phyloP scores from a whole-genome alignment of 2,113 vertebrate genomes.

The Micronisus gabar region DNA sequence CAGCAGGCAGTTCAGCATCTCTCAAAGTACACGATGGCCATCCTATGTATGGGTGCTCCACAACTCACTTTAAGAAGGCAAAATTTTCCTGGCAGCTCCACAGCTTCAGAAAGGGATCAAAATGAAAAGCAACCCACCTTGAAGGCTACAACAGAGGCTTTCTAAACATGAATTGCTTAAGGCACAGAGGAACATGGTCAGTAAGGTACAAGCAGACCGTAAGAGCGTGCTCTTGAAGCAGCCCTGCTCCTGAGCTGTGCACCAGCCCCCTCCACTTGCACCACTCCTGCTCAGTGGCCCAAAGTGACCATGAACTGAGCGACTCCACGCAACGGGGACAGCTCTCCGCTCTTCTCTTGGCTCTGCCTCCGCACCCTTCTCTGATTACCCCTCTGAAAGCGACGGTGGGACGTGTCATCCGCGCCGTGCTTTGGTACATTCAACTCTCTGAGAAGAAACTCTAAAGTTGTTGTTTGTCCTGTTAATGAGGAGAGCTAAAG shows the following conservation, averaged over 20 bases:
- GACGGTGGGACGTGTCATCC: neutral
- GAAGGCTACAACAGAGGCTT: neutral
- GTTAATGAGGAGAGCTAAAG: neutral
- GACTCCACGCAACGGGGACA: neutral
- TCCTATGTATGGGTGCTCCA: neutral
- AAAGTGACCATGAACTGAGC: neutral
- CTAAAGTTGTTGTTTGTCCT: neutral
- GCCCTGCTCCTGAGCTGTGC: neutral
- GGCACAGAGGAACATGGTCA: neutral
- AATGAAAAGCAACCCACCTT: neutral
- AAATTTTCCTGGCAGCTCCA: neutral
- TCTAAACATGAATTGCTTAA: neutral
- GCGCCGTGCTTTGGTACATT: neutral
- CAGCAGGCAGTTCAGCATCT: neutral
- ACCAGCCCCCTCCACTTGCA: neutral
- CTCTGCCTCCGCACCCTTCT: neutral
- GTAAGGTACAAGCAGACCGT: neutral
- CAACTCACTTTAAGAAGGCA: neutral
- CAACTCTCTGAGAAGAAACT: neutral
- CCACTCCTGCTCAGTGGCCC: neutral
- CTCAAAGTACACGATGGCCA: rapidly evolving
- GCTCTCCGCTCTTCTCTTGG: neutral
- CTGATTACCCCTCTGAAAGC: neutral
- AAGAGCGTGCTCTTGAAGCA: neutral
- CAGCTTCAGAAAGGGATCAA: neutral